Evolutionary conservation across 2,113 vertebrate genomes (phyloP).

Genomic region (Trinectes maculatus): DNA sequence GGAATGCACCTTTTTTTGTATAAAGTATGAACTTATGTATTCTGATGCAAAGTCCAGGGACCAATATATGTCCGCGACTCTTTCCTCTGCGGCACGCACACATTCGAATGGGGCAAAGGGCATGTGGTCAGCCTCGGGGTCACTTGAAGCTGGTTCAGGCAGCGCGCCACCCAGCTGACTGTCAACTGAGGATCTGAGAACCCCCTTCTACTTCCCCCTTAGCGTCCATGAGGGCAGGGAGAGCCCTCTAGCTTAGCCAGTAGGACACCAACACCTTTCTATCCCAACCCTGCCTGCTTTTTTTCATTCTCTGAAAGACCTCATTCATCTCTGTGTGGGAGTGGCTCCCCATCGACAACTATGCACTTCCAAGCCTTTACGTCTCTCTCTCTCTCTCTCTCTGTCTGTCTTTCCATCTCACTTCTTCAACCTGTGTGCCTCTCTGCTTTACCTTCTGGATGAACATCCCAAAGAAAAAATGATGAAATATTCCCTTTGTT

Average conservation of each 20-base stretch:
- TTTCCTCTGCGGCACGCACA: conserved; percentile 83
- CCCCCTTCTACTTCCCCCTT: conserved; percentile 49
- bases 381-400: conserved; percentile 64
- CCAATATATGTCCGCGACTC: conserved; percentile 81
- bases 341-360: conserved; percentile 71
- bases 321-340: conserved; percentile 75
- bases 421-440: conserved; percentile 48
- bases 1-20: conserved; percentile 91
- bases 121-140: conserved; percentile 85
- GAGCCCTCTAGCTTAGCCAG: conserved; percentile 65
- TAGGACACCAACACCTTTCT: conserved; percentile 65
- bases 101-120: conserved; percentile 77
- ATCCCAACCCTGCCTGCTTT: conserved; percentile 55
- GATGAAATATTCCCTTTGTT: conserved; percentile 64
- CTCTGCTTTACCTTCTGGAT: conserved; percentile 67
- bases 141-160: conserved; percentile 74
- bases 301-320: conserved; percentile 74
- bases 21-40: conserved; percentile 80
- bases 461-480: conserved; percentile 84
- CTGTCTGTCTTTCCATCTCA: conserved; percentile 51
- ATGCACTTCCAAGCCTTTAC: conserved; percentile 80
- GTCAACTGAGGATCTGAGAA: conserved; percentile 74
- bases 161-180: conserved; percentile 69
- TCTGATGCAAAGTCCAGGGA: conserved; percentile 83
- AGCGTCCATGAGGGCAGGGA: conserved; percentile 69